Evolutionary conservation across 2,797 vertebrate species (phyloP), one percentile per base, ranked within the genome.

Genomic region (Psittacula echo): DNA sequence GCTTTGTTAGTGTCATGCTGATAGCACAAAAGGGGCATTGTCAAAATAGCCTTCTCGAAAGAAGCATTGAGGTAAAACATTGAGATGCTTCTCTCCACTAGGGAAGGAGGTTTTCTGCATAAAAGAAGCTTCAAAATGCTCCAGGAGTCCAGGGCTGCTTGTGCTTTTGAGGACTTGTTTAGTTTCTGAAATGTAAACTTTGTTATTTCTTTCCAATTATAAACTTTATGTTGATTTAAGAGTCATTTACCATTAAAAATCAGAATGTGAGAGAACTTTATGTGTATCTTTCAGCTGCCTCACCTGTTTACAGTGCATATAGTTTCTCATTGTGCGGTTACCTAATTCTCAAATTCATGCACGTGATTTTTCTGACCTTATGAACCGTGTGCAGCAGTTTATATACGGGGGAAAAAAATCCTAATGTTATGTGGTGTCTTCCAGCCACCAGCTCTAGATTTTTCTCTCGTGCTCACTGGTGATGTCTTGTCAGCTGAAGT

Each of bases 341-440:
- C 27, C 45, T 77, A 30, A 56, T 85, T 87, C 37, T 65, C 7
- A 87, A 92, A 66, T 22, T 39, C 4, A 5, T 30, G 11, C 26
- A 13, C 17, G 12, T 12, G n/a, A 47, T 74, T 72, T 72, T 74
- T 62, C 22, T 80, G 51, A 60, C 41, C 10, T 58, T 41, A 37
- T 3, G 6, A 79, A 60, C 45, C 39, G 34, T 10, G 8, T 66
- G 32, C 53, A 50, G 62, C 5, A 2, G 21, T 51, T 84, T 73
- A 60, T 54, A 54, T 10, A 12, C 16, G 32, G 29, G 13, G 2
- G 0, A 2, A 0, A 5, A 7, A 41, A 56, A 13, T 0, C 14
- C 18, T 21, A 61, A 17, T 22, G 22, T 68, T 45, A 11, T 2
- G 7, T 1, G 4, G 4, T 39, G 8, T 27, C 39, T 90, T 87